Conservation (phyloP, 2,113 vertebrate genomes). For the Ophiodon elongatus region DNA sequence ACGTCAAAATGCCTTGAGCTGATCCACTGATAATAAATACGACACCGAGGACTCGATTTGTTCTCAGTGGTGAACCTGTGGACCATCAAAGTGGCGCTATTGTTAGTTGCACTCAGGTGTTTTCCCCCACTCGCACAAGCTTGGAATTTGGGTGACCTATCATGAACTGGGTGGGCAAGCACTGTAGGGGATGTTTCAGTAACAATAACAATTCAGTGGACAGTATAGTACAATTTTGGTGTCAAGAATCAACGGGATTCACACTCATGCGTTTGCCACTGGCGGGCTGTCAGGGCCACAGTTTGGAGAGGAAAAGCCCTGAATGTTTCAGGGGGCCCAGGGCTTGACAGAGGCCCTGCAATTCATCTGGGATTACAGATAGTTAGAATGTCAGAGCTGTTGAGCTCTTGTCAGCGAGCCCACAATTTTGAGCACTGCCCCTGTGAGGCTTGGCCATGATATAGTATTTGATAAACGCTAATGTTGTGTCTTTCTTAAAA, state of each 20-base stretch:
- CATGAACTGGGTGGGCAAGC: slow-evolving; percentile 46
- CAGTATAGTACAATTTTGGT: slow-evolving; percentile 42
- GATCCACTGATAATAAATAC: slow-evolving; percentile 16
- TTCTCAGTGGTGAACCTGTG: slow-evolving; percentile 6
- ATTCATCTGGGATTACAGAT: slow-evolving; percentile 17
- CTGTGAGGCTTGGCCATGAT: background rate
- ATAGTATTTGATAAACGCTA: background rate
- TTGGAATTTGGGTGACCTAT: slow-evolving; percentile 33
- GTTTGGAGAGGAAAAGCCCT: background rate
- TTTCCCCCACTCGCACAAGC: slow-evolving; percentile 15
- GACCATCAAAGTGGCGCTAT: background rate
- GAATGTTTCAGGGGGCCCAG: slow-evolving; percentile 10
- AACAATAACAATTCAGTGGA: slow-evolving; percentile 49
- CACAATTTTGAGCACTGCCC: background rate
- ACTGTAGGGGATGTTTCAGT: slow-evolving; percentile 30
- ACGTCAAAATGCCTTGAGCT: background rate
- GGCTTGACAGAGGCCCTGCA: slow-evolving; percentile 23
- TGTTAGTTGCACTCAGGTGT: slow-evolving; percentile 37
- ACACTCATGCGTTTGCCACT: slow-evolving; percentile 27
- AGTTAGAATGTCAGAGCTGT: slow-evolving; percentile 25
- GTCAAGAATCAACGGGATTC: slow-evolving; percentile 44
- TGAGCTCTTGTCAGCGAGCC: slow-evolving; percentile 28
- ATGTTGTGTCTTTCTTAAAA: background rate
- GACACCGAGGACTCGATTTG: slow-evolving; percentile 6
- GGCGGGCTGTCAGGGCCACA: slow-evolving; percentile 20